Evolutionary conservation across 2,888 invertebrate species (phyloP), one percentile per base, ranked within the genome.

Genomic region (Entomobrya multifasciata): DNA sequence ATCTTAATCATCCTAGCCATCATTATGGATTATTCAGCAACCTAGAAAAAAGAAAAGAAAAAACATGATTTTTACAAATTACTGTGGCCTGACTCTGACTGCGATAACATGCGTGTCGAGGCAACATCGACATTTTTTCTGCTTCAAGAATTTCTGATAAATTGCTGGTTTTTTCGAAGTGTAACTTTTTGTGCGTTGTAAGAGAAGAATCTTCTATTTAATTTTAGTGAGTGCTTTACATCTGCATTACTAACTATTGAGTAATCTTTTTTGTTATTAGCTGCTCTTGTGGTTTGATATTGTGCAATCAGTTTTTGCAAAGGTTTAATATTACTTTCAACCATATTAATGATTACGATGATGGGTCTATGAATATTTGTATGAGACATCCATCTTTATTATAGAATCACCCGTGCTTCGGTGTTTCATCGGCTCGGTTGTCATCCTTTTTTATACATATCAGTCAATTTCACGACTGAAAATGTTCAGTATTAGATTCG

Each of bases 1-100:
- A 36, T 36, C 36, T 8, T 36, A 36, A 36, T 49, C 47, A 20
- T 47, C 65, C 25, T 65, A 13, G 27, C 65, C 79, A 79, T 65
- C 65, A 79, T 79, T 79, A 65, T 62, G 79, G 79, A 65, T 79
- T 79, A 79, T 44, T 79, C 79, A 79, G 49, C 30, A 65, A 62
- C 79, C 62, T 65, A 62, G 79, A 62, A 79, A 62, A n/a, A 49
- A 47, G 52, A n/a, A n/a, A 52, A 30, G 5, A 52, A 74, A 30
- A 25, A 74, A 6, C 4, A 36, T 36, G 4, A 4, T 74, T 74
- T 74, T 52, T 30, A n/a, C 25, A 65, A 27, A 41, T 36, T 36
- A 36, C 36, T 4, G 8, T 36, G 36, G 5, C 4, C 8, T 36
- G 27, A 60, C 5, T 30, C 6, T n/a, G 30, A 41, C 65, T 30